Evolutionary conservation across 2,888 invertebrate genomes (phyloP).

Genomic region (Tolmerus cingulatus): DNA sequence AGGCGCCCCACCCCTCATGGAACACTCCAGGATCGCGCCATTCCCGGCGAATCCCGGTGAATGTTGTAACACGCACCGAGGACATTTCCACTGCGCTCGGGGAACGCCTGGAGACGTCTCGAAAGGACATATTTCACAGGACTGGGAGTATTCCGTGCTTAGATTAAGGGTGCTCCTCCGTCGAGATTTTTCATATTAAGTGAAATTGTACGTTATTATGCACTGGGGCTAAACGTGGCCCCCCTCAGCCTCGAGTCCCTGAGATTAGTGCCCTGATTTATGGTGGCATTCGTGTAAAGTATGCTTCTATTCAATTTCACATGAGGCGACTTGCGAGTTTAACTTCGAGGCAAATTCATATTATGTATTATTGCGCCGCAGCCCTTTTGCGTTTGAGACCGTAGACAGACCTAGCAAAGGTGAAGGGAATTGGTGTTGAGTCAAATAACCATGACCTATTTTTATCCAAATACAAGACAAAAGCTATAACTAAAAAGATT

Average conservation of each 20-base stretch:
- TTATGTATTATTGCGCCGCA: neutral
- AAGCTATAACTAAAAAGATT: too few species aligned
- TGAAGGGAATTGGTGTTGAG: neutral
- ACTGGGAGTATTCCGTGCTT: conserved; percentile 45
- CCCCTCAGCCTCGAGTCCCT: neutral
- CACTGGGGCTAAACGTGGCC: conserved; percentile 35
- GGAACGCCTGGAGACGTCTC: neutral
- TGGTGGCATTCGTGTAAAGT: conserved; percentile 31
- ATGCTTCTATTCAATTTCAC: conserved; percentile 33
- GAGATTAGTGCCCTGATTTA: conserved; percentile 38
- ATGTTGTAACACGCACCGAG: conserved; percentile 29
- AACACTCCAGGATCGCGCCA: neutral
- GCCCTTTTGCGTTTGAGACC: neutral
- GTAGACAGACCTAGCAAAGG: neutral
- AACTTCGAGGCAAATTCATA: neutral
- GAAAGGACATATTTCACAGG: conserved; percentile 41
- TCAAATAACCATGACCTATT: neutral
- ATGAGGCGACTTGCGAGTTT: neutral
- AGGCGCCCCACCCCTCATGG: neutral
- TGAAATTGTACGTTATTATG: conserved; percentile 44
- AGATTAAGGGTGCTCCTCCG: conserved; percentile 45
- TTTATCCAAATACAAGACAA: neutral
- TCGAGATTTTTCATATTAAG: conserved; percentile 48
- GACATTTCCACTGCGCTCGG: neutral
- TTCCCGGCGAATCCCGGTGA: neutral